Percentiles rank a stretch among this genome's conserved stretches.
phyloP scores from a whole-genome alignment of 2,888 invertebrate species.

The Drosophila leonis region DNA sequence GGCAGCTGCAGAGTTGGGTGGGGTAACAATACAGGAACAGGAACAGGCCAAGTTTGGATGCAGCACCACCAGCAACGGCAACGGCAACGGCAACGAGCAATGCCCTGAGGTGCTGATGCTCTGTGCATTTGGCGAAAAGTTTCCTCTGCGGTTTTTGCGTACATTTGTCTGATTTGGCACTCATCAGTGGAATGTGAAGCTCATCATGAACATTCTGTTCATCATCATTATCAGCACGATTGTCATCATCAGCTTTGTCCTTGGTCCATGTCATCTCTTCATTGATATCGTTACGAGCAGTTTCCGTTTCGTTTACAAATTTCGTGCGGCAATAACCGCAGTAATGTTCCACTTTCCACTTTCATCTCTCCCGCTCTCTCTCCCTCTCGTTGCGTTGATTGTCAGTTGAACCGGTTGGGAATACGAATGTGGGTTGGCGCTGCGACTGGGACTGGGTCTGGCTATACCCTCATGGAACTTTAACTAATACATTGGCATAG shows the following conservation, averaged over 20 bases:
- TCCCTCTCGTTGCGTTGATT: slow-evolving; percentile 46
- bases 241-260: slow-evolving; percentile 42
- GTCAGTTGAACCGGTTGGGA: slow-evolving; percentile 57
- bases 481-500: slow-evolving; percentile 52
- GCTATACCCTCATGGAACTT: slow-evolving; percentile 36
- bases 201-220: slow-evolving; percentile 32
- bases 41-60: slow-evolving; percentile 49
- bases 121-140: slow-evolving; percentile 71
- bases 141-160: slow-evolving; percentile 74
- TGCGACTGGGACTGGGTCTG: background rate
- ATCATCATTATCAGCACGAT: slow-evolving; percentile 22
- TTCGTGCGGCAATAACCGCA: slow-evolving; percentile 79
- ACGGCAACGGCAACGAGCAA: slow-evolving; percentile 29
- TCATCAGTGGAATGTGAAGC: slow-evolving; percentile 51
- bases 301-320: slow-evolving; percentile 77
- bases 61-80: slow-evolving; percentile 15
- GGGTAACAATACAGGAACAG: slow-evolving; percentile 6
- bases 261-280: slow-evolving; percentile 72
- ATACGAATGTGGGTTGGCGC: slow-evolving; percentile 30
- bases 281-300: slow-evolving; percentile 77
- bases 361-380: background rate
- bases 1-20: background rate
- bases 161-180: slow-evolving; percentile 79
- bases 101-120: slow-evolving; percentile 61
- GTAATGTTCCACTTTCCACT: slow-evolving; percentile 56